Conservation (phyloP, 2,888 invertebrate species). For the Suillia variegata region DNA sequence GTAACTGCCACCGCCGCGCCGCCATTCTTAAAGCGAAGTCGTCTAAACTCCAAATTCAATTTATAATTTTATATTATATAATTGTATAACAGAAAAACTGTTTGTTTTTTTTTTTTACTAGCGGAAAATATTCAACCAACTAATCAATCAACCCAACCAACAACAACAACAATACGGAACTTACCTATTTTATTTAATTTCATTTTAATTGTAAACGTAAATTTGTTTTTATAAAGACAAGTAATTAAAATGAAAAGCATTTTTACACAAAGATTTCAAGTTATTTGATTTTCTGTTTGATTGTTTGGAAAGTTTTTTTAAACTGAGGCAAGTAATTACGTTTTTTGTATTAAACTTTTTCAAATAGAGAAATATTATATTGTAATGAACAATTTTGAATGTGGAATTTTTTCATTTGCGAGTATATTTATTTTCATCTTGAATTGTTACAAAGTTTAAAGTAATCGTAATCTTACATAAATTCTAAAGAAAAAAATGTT, state of each 20-base stretch:
- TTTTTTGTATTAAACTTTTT: too few species aligned
- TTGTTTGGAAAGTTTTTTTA: too few species aligned
- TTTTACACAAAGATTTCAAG: constrained; percentile 7
- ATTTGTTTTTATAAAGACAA: constrained; percentile 23
- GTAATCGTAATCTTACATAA: too few species aligned
- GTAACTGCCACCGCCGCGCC: constrained; percentile 21
- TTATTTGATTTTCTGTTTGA: not conserved
- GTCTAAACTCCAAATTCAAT: constrained; percentile 9
- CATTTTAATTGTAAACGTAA: constrained; percentile 22
- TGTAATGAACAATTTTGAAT: too few species aligned
- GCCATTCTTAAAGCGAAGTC: constrained; percentile 14
- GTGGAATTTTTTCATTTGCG: too few species aligned
- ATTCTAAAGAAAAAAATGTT: too few species aligned
- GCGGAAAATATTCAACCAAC: not conserved
- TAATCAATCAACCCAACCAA: constrained; percentile 9
- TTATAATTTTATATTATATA: constrained; percentile 10
- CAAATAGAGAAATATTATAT: too few species aligned
- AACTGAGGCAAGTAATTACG: too few species aligned
- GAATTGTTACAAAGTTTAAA: too few species aligned
- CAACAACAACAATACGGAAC: not conserved
- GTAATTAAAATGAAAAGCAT: constrained; percentile 17
- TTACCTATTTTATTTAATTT: constrained; percentile 24
- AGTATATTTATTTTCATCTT: too few species aligned
- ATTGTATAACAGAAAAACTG: not conserved
- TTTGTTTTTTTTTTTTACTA: constrained; percentile 11